Conservation (phyloP, 2,113 vertebrate genomes). For the Callipepla squamata region DNA sequence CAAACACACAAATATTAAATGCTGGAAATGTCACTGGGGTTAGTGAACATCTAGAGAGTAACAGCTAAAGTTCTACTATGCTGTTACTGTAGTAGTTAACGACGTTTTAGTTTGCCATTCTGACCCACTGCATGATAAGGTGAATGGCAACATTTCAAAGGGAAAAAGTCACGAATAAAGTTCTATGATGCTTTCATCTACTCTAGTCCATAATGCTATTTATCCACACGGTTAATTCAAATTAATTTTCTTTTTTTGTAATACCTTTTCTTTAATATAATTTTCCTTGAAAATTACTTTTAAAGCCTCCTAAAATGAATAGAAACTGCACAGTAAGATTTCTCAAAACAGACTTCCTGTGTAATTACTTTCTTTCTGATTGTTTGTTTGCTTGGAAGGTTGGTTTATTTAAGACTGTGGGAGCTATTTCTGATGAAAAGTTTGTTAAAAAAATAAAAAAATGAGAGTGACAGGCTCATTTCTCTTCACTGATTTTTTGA, state of each 20-base stretch:
- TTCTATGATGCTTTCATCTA: neutral
- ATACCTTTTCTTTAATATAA: neutral
- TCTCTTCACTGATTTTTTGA: neutral
- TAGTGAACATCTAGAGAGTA: neutral
- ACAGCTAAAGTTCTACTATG: neutral
- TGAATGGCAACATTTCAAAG: neutral
- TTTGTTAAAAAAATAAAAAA: neutral
- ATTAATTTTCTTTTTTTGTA: neutral
- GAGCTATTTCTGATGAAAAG: neutral
- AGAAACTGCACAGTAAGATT: neutral
- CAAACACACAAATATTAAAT: neutral
- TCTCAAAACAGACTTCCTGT: neutral
- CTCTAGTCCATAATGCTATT: neutral
- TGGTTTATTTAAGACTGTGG: neutral
- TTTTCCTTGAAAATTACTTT: neutral
- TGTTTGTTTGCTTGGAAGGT: neutral
- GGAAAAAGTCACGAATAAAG: neutral
- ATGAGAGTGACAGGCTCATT: neutral
- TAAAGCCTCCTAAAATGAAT: neutral
- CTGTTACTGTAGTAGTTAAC: neutral
- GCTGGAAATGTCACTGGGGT: neutral
- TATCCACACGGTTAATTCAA: neutral
- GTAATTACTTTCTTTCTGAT: neutral
- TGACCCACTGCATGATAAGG: neutral
- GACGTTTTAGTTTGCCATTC: neutral